Evolutionary conservation across 2,113 vertebrate species (phyloP).

Genomic region (Hydrolagus affinis): DNA sequence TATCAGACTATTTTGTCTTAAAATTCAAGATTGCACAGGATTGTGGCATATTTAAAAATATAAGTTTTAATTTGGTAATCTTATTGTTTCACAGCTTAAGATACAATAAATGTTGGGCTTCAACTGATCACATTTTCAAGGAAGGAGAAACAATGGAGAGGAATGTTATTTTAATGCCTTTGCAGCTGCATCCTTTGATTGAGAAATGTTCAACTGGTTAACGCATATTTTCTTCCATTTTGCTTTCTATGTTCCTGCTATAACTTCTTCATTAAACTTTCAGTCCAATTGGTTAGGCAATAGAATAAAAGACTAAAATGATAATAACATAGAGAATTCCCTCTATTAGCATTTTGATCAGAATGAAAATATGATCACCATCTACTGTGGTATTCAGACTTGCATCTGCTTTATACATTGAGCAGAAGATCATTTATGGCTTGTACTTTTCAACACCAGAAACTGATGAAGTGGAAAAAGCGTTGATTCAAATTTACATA

Average conservation of each 20-base stretch:
- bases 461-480: slow-evolving; percentile 58
- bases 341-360: not conserved
- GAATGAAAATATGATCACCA: not conserved
- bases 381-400: not conserved
- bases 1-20: no score
- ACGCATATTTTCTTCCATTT: not conserved
- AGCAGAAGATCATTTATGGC: slow-evolving; percentile 56
- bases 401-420: slow-evolving; percentile 39
- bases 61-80: no score
- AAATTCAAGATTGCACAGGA: no score
- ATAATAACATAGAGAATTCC: not conserved
- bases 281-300: not conserved
- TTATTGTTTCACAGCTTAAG: no score
- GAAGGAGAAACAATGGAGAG: not conserved
- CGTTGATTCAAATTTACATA: slow-evolving; percentile 56
- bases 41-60: no score
- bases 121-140: not conserved
- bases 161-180: not conserved
- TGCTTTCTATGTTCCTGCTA: not conserved
- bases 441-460: slow-evolving; percentile 50
- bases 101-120: no score
- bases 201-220: not conserved
- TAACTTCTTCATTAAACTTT: not conserved
- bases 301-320: not conserved
- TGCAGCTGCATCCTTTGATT: not conserved